Conservation (phyloP, 2,113 vertebrate genomes). For the Mungos mungo region DNA sequence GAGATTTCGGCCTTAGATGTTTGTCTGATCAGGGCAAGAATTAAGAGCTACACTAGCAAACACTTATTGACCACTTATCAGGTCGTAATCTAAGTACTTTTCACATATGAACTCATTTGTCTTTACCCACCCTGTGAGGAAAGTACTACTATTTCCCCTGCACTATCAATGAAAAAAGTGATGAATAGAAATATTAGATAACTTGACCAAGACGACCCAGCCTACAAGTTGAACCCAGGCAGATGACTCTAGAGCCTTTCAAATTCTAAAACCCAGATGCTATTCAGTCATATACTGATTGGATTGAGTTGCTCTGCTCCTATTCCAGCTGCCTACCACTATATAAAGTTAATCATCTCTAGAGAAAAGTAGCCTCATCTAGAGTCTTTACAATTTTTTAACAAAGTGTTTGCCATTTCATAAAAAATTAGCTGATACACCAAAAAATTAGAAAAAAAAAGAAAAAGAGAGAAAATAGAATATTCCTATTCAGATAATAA, state of each 20-base stretch:
- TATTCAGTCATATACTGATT: not conserved
- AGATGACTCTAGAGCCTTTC: not conserved
- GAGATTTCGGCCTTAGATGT: not conserved
- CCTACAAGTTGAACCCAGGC: not conserved
- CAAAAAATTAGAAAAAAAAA: conserved; percentile 5
- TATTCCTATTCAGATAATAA: too few species aligned
- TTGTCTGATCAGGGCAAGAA: not conserved
- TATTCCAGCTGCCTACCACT: not conserved
- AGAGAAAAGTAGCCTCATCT: not conserved
- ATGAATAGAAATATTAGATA: not conserved
- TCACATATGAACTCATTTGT: not conserved
- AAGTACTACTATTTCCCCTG: not conserved
- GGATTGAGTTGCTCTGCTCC: not conserved
- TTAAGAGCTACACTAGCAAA: not conserved
- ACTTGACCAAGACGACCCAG: not conserved
- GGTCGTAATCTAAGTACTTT: not conserved
- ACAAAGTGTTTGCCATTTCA: not conserved
- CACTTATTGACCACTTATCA: not conserved
- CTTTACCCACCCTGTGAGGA: not conserved
- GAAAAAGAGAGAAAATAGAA: not conserved
- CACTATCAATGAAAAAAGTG: not conserved
- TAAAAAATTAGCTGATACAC: not conserved
- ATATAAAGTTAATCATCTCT: not conserved
- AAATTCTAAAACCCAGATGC: not conserved
- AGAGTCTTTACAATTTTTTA: not conserved